Evolutionary conservation across 92 coral and sea anemone genomes (phyloP).

Genomic region (Zoanthus gigantus): DNA sequence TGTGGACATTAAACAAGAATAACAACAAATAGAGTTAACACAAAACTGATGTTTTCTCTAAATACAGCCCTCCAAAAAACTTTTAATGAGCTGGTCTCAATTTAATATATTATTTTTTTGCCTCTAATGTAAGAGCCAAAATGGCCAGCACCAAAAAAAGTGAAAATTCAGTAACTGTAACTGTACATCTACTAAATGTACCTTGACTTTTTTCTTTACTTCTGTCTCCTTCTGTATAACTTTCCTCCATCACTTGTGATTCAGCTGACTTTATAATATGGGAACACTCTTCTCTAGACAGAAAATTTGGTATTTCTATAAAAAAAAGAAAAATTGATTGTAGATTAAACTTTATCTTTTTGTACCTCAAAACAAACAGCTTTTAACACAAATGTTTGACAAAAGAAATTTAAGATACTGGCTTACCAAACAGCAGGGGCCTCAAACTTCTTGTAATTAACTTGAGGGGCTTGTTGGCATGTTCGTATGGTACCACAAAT

Average conservation of each 20-base stretch:
- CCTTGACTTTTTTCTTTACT: background rate
- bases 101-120: no score
- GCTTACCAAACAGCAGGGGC: slow-evolving; percentile 94
- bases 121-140: no score
- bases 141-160: no score
- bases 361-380: background rate
- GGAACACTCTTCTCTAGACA: slow-evolving; percentile 76
- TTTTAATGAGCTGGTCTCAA: no score
- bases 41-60: no score
- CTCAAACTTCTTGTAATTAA: slow-evolving; percentile 87
- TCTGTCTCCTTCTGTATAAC: background rate
- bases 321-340: background rate
- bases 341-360: background rate
- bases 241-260: slow-evolving; percentile 1
- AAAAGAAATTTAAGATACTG: no score
- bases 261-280: slow-evolving; percentile 70
- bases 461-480: slow-evolving; percentile 58
- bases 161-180: no score
- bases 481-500: slow-evolving; percentile 67
- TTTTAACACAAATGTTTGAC: no score
- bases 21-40: no score
- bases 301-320: slow-evolving; percentile 81
- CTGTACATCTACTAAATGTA: background rate
- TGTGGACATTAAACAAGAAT: no score
- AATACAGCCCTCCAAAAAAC: no score